These are phyloP conservation scores for Passerculus sandwichensis DNA, from an alignment of 2,797 vertebrate genomes.

Conservation along the genomic window DNA sequence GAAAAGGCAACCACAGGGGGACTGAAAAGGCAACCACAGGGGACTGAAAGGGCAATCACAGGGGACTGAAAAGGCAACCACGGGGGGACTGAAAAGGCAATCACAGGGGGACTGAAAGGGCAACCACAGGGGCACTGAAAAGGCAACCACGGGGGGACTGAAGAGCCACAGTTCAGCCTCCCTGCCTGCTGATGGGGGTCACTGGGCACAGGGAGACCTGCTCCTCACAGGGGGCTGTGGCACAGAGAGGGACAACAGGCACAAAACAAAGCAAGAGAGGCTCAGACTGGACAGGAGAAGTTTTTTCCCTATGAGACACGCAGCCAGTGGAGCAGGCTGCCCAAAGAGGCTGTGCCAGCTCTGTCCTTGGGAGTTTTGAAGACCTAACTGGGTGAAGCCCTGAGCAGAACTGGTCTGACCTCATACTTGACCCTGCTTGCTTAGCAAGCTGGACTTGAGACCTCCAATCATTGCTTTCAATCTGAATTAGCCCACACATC, in stretches of 20 bases:
- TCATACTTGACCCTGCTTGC: not conserved
- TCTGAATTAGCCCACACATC: not conserved
- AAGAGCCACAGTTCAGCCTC: not conserved
- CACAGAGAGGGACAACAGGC: not conserved
- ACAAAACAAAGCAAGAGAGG: not conserved
- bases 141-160: fast-evolving
- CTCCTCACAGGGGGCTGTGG: fast-evolving
- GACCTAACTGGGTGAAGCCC: not conserved
- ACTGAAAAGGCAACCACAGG: not conserved
- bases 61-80: not conserved
- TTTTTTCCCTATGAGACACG: not conserved
- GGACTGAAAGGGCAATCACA: not conserved
- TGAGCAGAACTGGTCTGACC: not conserved
- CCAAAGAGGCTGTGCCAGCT: not conserved
- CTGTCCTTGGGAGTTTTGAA: not conserved
- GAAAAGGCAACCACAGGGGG: too few relatives aligned
- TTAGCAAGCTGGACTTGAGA: not conserved
- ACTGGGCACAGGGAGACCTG: not conserved
- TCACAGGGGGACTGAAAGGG: too few relatives aligned
- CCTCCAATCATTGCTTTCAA: not conserved
- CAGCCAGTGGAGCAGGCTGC: not conserved
- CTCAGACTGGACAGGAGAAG: not conserved
- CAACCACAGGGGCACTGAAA: not conserved
- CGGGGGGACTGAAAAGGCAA: not conserved
- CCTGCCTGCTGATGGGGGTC: not conserved